These are phyloP conservation scores for Stratiomys singularior DNA, from an alignment of 2,888 invertebrate genomes.

Conservation along the genomic window DNA sequence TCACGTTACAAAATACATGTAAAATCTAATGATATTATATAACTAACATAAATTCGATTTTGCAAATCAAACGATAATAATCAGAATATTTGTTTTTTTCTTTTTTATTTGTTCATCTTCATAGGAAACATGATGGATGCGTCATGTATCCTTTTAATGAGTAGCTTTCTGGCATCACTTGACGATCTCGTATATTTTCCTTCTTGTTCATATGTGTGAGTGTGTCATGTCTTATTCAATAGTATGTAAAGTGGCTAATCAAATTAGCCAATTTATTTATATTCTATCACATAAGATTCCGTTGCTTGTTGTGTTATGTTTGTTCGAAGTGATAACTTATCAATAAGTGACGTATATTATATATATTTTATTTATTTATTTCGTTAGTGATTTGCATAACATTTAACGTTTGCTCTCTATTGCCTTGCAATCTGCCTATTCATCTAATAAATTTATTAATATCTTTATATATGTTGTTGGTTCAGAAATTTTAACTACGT, in stretches of 20 bases:
- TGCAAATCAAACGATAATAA: slow-evolving; percentile 11
- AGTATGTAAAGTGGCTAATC: slow-evolving; percentile 52
- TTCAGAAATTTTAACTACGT: slow-evolving; percentile 24
- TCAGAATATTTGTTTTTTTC: background rate
- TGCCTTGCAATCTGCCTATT: slow-evolving; percentile 17
- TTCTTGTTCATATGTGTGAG: background rate
- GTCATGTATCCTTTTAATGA: background rate
- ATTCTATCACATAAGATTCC: slow-evolving; percentile 57
- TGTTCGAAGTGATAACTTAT: slow-evolving; percentile 30
- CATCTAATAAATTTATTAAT: background rate
- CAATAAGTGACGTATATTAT: slow-evolving; percentile 14
- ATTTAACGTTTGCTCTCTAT: slow-evolving; percentile 26
- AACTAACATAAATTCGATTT: slow-evolving; percentile 41
- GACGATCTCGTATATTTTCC: background rate
- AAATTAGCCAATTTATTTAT: slow-evolving; percentile 51
- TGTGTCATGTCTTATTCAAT: background rate
- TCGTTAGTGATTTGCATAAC: background rate
- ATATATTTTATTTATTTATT: slow-evolving; percentile 12
- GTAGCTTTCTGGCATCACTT: too few species aligned
- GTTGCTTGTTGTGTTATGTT: slow-evolving; percentile 51
- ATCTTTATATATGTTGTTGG: slow-evolving; percentile 18
- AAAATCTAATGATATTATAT: slow-evolving; percentile 51
- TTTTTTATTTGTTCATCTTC: slow-evolving; percentile 14
- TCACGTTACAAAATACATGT: slow-evolving; percentile 52
- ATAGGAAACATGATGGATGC: background rate